Percentiles rank a stretch among this genome's conserved stretches.
Evolutionary conservation across 2,797 vertebrate genomes (phyloP).

Genomic region (Pseudomugil tenellus): DNA sequence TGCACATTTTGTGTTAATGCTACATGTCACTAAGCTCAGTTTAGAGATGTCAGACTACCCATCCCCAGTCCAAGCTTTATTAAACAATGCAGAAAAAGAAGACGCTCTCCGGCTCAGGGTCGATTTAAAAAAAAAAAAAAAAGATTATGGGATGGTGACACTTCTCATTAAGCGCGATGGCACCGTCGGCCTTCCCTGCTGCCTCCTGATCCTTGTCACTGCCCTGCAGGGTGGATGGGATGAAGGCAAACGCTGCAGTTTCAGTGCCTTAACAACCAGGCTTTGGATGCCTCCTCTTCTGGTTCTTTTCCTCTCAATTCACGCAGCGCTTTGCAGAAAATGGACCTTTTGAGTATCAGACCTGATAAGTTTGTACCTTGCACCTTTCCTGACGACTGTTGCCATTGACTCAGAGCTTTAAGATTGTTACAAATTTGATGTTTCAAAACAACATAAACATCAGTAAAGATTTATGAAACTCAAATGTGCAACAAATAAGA

Average conservation of each 20-base stretch:
- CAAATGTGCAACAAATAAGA: not conserved
- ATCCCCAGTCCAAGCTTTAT: constrained; percentile 25
- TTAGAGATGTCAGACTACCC: constrained; percentile 41
- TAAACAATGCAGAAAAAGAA: constrained; percentile 52
- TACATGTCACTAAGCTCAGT: constrained; percentile 55
- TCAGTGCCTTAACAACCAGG: constrained; percentile 68
- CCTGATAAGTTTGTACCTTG: constrained; percentile 7
- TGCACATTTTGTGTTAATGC: constrained; percentile 64
- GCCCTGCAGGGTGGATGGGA: constrained; percentile 12
- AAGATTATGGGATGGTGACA: constrained; percentile 58
- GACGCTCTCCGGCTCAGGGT: constrained; percentile 68
- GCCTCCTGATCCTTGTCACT: constrained; percentile 27
- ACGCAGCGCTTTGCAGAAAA: constrained; percentile 26
- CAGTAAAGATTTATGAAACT: not conserved
- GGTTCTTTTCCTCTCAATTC: constrained; percentile 6
- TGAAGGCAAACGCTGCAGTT: constrained; percentile 43
- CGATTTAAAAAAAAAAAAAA: constrained; percentile 63
- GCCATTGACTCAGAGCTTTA: not conserved
- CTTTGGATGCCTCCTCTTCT: constrained; percentile 19
- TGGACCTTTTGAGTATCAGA: constrained; percentile 3
- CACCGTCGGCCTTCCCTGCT: constrained; percentile 28
- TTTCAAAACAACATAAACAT: not conserved
- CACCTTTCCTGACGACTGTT: not conserved
- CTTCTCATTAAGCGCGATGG: constrained; percentile 26
- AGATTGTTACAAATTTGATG: not conserved